Evolutionary conservation across 2,888 invertebrate species (phyloP).

Genomic region (Eutolmus rufibarbis): DNA sequence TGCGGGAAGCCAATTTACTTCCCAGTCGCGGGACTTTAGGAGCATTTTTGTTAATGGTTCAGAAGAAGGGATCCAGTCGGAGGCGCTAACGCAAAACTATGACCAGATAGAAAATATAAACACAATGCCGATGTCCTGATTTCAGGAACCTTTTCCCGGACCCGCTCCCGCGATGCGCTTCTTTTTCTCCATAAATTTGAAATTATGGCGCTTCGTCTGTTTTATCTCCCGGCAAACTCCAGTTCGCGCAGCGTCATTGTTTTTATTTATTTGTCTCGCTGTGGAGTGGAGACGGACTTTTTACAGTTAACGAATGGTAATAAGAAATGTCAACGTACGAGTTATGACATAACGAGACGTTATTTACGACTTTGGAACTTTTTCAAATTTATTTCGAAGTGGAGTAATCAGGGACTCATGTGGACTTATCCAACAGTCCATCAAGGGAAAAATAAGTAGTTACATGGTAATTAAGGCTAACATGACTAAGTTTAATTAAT

Average conservation of each 20-base stretch:
- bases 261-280: conserved; percentile 1
- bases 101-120: conserved; percentile 5
- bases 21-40: background rate
- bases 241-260: background rate
- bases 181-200: conserved; percentile 22
- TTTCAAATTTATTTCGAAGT: background rate
- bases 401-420: background rate
- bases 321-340: conserved; percentile 34
- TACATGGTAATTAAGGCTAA: background rate
- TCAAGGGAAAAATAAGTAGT: background rate
- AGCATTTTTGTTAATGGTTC: background rate
- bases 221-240: background rate
- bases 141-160: background rate
- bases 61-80: background rate
- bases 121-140: conserved; percentile 33
- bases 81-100: background rate
- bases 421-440: background rate
- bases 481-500: background rate
- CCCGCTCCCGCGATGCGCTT: background rate
- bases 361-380: conserved; percentile 3
- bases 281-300: background rate
- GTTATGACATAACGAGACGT: conserved; percentile 19
- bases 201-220: conserved; percentile 21
- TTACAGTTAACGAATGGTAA: conserved; percentile 36
- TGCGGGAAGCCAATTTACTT: background rate